A percentile compares a stretch with the other conserved stretches of the same genome.
phyloP scores from a whole-genome alignment of 2,888 invertebrate species.

The Apocheima hispidaria region DNA sequence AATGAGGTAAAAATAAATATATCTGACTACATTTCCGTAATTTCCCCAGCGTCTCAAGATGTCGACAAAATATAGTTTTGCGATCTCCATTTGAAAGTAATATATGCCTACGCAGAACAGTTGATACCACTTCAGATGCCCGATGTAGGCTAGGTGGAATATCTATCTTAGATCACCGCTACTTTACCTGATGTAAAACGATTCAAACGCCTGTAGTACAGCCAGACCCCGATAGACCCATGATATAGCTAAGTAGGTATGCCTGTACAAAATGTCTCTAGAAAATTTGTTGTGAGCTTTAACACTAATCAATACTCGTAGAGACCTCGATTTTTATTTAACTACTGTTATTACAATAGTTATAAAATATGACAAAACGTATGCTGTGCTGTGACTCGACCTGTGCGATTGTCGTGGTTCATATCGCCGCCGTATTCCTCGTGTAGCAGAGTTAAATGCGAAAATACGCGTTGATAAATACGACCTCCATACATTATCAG shows the following conservation, averaged over 20 bases:
- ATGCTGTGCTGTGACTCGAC: background rate
- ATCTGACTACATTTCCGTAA: conserved; percentile 8
- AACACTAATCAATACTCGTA: no score
- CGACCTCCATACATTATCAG: conserved; percentile 4
- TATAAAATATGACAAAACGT: conserved; percentile 4
- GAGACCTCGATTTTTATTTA: no score
- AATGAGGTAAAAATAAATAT: conserved; percentile 9
- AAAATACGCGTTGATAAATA: conserved; percentile 15
- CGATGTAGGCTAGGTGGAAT: background rate
- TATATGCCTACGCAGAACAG: conserved; percentile 1
- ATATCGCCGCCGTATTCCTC: no score
- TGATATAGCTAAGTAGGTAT: no score
- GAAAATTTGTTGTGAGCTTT: no score
- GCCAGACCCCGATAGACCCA: no score
- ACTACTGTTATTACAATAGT: no score
- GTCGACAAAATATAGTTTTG: conserved; percentile 15
- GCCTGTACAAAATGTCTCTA: no score
- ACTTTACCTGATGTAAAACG: background rate
- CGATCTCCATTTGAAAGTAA: conserved; percentile 7
- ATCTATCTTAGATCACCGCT: background rate
- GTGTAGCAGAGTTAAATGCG: background rate
- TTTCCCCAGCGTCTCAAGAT: conserved; percentile 21
- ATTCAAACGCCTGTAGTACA: no score
- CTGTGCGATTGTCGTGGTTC: background rate
- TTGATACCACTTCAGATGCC: background rate